Evolutionary conservation across 2,113 vertebrate genomes (phyloP).

Genomic region (Camelus bactrianus): DNA sequence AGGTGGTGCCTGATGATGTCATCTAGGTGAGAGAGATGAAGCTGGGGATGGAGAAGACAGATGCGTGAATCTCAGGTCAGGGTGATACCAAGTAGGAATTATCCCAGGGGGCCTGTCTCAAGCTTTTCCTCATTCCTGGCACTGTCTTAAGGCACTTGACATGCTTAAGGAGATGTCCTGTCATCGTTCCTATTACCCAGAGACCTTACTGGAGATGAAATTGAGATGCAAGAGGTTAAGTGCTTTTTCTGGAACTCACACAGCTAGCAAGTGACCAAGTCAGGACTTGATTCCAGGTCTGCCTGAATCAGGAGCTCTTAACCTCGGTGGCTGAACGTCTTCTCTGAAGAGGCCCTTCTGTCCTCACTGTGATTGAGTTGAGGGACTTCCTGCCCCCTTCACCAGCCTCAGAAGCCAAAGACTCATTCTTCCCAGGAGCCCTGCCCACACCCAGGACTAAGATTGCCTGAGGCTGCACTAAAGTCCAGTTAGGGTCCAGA

Average conservation of each 20-base stretch:
- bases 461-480: background rate
- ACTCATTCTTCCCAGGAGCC: background rate
- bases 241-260: background rate
- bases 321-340: background rate
- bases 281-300: background rate
- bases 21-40: background rate
- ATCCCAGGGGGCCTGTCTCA: background rate
- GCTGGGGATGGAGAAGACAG: background rate
- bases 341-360: background rate
- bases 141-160: background rate
- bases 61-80: background rate
- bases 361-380: background rate
- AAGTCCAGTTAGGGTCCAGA: background rate
- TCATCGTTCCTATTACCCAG: background rate
- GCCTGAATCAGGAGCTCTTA: background rate
- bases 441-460: background rate
- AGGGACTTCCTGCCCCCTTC: background rate
- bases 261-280: background rate
- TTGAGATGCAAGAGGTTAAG: background rate
- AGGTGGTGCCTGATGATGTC: no score
- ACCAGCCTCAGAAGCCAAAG: background rate
- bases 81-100: fast-evolving
- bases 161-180: background rate
- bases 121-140: background rate
- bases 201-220: background rate